Conservation (phyloP, 92 coral and sea anemone genomes). For the Actinernus sp. region DNA sequence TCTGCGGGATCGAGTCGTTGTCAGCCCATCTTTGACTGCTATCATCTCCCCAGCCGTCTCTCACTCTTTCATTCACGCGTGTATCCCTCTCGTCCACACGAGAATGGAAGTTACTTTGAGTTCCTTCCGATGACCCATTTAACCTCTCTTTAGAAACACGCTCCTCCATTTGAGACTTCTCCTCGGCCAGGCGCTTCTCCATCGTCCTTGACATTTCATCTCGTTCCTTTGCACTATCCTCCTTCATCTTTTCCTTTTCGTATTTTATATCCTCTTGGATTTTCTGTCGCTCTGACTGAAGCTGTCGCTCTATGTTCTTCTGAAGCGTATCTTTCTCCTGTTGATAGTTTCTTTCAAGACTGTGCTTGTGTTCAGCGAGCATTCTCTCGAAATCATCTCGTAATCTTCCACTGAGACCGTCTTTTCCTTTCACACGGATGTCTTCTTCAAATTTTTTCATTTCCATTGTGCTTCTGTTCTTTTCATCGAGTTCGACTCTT, state of each 20-base stretch:
- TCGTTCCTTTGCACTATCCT: constrained; percentile 63
- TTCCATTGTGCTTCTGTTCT: constrained; percentile 60
- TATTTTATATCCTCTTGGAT: constrained; percentile 66
- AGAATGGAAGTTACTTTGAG: too few species aligned
- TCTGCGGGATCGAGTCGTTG: too few species aligned
- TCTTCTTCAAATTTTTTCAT: constrained; percentile 73
- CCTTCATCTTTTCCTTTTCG: constrained; percentile 58
- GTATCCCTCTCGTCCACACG: too few species aligned
- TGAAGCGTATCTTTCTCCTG: constrained; percentile 78
- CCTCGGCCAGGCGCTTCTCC: constrained; percentile 43
- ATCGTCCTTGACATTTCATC: constrained; percentile 23
- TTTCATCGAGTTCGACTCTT: constrained; percentile 74
- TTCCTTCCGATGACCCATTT: too few species aligned
- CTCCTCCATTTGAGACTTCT: constrained; percentile 14
- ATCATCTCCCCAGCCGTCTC: too few species aligned
- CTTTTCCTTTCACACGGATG: constrained; percentile 71
- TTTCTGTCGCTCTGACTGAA: constrained; percentile 66
- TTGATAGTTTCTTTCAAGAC: constrained; percentile 67
- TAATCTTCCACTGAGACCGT: constrained; percentile 85
- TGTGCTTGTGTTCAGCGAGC: constrained; percentile 73
- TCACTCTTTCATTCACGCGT: too few species aligned
- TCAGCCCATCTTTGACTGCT: too few species aligned
- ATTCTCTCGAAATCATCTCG: constrained; percentile 90
- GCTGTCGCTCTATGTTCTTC: constrained; percentile 47
- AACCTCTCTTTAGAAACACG: constrained; percentile 3